Evolutionary conservation across 2,113 vertebrate genomes (phyloP), one percentile per base, ranked within the genome.

Genomic region (Rhinolophus ferrumequinum): DNA sequence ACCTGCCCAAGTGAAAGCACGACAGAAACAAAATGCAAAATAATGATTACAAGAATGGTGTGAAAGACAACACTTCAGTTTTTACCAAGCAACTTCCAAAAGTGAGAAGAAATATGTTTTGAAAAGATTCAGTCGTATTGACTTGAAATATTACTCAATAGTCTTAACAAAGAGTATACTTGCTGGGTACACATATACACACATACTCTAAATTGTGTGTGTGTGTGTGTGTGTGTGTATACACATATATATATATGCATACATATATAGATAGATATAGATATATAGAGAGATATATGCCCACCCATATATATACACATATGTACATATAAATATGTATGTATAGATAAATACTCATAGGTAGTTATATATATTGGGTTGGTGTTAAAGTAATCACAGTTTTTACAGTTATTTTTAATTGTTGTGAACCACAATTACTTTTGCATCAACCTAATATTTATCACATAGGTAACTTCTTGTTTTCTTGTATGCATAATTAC

Each of bases 81-180:
- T 50, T 89, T 3, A 60, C 2, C 85, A 85, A 87, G 14, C 41
- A 88, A 10, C 16, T 47, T 96, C 4, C 18, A 96, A 52, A 88
- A 88, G 54, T 2, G 15, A 86, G 83, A 87, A 24, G 24, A 93
- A 72, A 35, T 14, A 4, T 52, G 22, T 79, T 92, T 90, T 60
- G n/a, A 38, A 93, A 95, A 88, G 8, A 0, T 58, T 77, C 22
- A 38, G 30, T 77, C 75, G 87, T 75, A 80, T 0, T 56, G 35
- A 69, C n/a, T 85, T 81, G 26, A 93, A 54, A 83, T 47, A 76
- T 93, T 88, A 75, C 64, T 79, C 21, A 93, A 73, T 64, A 87
- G 70, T 26, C 73, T 30, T 33, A 79, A 91, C 30, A 77, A 0
- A 5, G 28, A 93, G 4, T 22, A 52, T 79, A 44, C 0, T 93